These are phyloP conservation scores for Temnothorax longispinosus DNA, from an alignment of 1,140 invertebrate species.

Conservation along the genomic window DNA sequence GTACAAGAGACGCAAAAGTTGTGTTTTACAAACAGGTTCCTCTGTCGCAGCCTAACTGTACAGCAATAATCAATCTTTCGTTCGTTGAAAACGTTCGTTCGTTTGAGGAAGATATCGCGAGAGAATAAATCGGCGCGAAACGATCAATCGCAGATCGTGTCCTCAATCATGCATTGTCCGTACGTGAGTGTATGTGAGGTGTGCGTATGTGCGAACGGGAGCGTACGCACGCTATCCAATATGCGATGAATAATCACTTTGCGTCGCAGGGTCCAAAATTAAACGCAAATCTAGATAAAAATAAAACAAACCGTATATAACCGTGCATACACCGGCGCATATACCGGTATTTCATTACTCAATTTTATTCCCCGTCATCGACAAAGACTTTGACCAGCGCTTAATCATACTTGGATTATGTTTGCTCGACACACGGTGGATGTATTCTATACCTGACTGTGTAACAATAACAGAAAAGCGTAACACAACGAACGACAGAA, in stretches of 20 bases:
- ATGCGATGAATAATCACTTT: conserved; percentile 41
- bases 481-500: neutral
- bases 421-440: conserved; percentile 1
- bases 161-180: conserved; percentile 2
- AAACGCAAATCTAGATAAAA: conserved; percentile 39
- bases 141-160: conserved; percentile 36
- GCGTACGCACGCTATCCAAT: conserved; percentile 8
- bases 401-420: neutral
- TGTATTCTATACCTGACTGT: neutral
- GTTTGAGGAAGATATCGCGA: conserved; percentile 11
- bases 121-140: conserved; percentile 38
- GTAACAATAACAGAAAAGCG: too few species aligned
- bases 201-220: neutral
- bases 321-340: too few species aligned
- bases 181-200: neutral
- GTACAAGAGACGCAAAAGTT: neutral
- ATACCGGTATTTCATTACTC: neutral
- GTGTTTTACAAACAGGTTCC: neutral
- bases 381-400: neutral
- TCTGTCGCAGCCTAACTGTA: conserved; percentile 47
- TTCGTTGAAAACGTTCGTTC: conserved; percentile 10
- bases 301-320: neutral
- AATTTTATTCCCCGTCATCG: neutral
- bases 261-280: conserved; percentile 52
- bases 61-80: conserved; percentile 52